Base-by-base conservation (phyloP, 2,113 vertebrate species). In the Symphodus melops region DNA sequence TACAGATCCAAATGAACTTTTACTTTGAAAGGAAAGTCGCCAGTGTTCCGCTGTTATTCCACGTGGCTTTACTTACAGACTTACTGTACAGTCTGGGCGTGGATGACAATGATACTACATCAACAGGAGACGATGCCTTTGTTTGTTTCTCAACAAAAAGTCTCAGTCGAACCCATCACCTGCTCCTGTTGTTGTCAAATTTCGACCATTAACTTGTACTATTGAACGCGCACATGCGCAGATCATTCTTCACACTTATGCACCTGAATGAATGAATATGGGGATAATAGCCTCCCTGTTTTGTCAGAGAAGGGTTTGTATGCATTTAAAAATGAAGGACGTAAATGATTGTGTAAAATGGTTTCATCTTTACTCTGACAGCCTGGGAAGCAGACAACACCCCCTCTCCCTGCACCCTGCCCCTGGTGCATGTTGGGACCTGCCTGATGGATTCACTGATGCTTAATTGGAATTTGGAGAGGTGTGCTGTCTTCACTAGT, bases 51-150 rank as follows among this genome's bases (percentile, higher is more conserved):
- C 13, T 46, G 8, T 25, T 16, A 41, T 4, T 65, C 2, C 28
- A 20, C 9, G 16, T 20, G 12, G 1, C 59, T 61, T 66, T 52
- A 57, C 23, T 12, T 2, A 48, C 25, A 57, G 21, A 44, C 57
- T 68, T 36, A 42, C 51, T 13, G 81, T 79, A 78, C 71, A 68
- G 73, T 53, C 68, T 86, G 92, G 93, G 93, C 79, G 93, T 93
- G 92, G 89, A 87, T 71, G 68, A 75, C 61, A 48, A 82, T 54
- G 83, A 83, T 60, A 68, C 81, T 70, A 33, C 82, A 59, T 64
- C 79, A 72, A 56, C 63, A 25, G 70, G 75, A 73, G 64, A 62
- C 53, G 28, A 42, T 72, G 70, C 71, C 78, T 91, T 89, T 91
- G 86, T 88, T 84, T 48, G 65, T 42, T 25, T 74, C 37, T 78